Evolutionary conservation across 1,140 invertebrate species (phyloP).

Genomic region (Magallana ariakensis): DNA sequence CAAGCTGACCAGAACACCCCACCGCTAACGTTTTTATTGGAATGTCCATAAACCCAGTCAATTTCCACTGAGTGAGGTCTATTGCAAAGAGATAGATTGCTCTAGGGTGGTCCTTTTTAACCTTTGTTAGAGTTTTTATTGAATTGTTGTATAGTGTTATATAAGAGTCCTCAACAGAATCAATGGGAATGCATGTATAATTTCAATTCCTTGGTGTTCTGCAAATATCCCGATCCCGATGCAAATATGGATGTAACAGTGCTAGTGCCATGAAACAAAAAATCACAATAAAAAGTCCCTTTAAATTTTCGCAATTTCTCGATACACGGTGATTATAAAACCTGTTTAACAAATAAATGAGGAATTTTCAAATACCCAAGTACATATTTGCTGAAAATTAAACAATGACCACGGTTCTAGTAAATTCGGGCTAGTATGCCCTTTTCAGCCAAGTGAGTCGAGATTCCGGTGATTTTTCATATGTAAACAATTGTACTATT

Average conservation of each 20-base stretch:
- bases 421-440: constrained; percentile 14
- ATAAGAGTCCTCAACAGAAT: too few species aligned
- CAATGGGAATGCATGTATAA: too few species aligned
- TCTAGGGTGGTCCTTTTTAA: too few species aligned
- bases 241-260: background rate
- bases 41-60: too few species aligned
- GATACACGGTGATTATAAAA: constrained; percentile 6
- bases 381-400: constrained; percentile 12
- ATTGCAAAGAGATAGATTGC: too few species aligned
- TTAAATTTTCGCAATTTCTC: background rate
- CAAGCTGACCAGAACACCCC: too few species aligned
- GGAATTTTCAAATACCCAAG: constrained; percentile 16
- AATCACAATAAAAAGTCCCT: background rate
- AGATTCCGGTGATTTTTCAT: background rate
- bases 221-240: background rate
- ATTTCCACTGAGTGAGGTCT: too few species aligned
- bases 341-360: background rate
- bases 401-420: constrained; percentile 26
- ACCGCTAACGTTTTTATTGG: too few species aligned
- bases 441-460: constrained; percentile 16
- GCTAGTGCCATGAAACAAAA: background rate
- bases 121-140: too few species aligned
- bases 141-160: too few species aligned
- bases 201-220: background rate
- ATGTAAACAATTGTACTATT: constrained; percentile 19